Evolutionary conservation across 1,140 invertebrate species (phyloP), one percentile per base, ranked within the genome.

Genomic region (Diabrotica undecimpunctata): DNA sequence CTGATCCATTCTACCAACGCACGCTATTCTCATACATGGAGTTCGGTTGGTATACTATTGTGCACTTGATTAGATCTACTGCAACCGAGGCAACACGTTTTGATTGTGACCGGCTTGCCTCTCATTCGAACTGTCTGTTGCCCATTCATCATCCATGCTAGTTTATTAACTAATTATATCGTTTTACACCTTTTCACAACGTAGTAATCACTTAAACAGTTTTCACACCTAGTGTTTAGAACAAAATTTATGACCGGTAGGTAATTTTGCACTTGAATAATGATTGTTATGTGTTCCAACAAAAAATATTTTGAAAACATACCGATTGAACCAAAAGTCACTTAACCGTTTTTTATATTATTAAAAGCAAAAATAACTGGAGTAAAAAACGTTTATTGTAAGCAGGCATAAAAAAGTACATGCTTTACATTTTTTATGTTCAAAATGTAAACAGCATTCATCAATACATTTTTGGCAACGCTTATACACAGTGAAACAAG

Each of bases 61-160:
- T 62, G 60, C 59, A 62, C 65, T 62, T 66, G 65, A 66, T 66
- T 66, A 62, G 61, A 62, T 39, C 65, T 57, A 62, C 36, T 11
- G 37, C 35, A 66, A 66, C 8, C 8, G 60, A 53, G 25, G 37
- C 35, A 66, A 66, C 25, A 25, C 60, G 60, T 62, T 66, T 62
- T 36, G 59, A 38, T 53, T 61, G 14, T 51, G 14, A 52, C 56
- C 61, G 53, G 57, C 37, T 11, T 46, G 41, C 41, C 41, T 66
- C 60, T 67, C 66, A 70, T 68, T 70, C 62, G 39, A 70, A 25
- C 65, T 70, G 68, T 68, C 70, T 68, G 50, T 56, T 39, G 62
- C 13, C 66, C 64, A 67, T 72, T 72, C 69, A 69, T 72, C 66
- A 67, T 68, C 52, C 57, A 25, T 37, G 59, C 51, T 66, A 59